phyloP scores from a whole-genome alignment of 1,140 invertebrate species.

The Ips nitidus region DNA sequence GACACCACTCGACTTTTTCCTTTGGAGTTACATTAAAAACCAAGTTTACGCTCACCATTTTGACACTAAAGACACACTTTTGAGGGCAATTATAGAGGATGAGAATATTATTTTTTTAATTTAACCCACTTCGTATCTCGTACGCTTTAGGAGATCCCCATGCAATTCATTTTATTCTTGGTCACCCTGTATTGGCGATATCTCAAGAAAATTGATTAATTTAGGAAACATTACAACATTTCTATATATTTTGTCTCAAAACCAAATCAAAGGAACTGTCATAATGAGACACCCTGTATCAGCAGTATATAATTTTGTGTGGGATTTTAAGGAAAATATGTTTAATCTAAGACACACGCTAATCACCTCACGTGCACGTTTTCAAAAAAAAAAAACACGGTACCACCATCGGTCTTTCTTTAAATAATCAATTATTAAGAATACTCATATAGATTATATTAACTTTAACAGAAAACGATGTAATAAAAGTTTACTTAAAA shows the following conservation, averaged over 20 bases:
- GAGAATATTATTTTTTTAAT: no score
- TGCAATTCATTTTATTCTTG: no score
- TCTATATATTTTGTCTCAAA: neutral
- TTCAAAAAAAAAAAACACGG: neutral
- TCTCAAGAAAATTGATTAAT: neutral
- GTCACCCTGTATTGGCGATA: neutral
- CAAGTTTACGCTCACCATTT: no score
- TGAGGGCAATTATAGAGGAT: no score
- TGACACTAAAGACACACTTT: no score
- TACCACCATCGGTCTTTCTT: conserved; percentile 3
- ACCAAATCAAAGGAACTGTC: neutral
- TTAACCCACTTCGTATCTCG: no score
- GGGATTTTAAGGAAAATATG: neutral
- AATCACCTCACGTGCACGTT: neutral
- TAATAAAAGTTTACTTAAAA: conserved; percentile 7
- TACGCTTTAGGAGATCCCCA: no score
- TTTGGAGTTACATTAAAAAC: no score
- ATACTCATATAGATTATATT: conserved; percentile 13
- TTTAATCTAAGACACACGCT: neutral
- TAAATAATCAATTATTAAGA: conserved; percentile 16
- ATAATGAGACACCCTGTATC: neutral
- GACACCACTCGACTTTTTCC: no score
- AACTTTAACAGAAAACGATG: neutral
- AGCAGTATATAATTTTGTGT: neutral
- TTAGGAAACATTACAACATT: neutral